Conservation (phyloP, 2,888 invertebrate species). For the Dioctria linearis region DNA sequence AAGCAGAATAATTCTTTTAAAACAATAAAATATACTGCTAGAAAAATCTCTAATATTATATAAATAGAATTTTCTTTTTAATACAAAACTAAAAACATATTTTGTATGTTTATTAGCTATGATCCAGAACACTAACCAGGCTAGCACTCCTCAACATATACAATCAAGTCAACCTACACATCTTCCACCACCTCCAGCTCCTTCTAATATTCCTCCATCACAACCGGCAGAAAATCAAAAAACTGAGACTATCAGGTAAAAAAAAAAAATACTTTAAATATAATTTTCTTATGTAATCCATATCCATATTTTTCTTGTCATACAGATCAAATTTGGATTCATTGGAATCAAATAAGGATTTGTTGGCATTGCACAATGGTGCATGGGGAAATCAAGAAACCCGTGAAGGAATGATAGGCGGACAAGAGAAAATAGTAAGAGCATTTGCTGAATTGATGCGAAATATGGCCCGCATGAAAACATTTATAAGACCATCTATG, state of each 20-base stretch:
- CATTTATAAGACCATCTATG: slow-evolving; percentile 90
- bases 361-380: slow-evolving; percentile 79
- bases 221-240: slow-evolving; percentile 52
- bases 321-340: slow-evolving; percentile 69
- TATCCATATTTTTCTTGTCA: not conserved
- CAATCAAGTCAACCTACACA: slow-evolving; percentile 62
- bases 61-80: too few relatives aligned
- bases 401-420: slow-evolving; percentile 72
- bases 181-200: slow-evolving; percentile 58
- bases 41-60: too few relatives aligned
- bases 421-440: slow-evolving; percentile 88
- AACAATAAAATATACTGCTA: too few relatives aligned
- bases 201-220: slow-evolving; percentile 60
- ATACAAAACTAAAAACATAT: not conserved
- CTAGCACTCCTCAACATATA: slow-evolving; percentile 59
- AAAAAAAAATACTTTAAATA: not conserved
- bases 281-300: not conserved
- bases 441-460: slow-evolving; percentile 90
- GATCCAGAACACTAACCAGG: slow-evolving; percentile 51
- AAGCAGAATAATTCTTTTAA: too few relatives aligned
- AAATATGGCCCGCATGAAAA: slow-evolving; percentile 90
- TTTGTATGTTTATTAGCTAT: slow-evolving; percentile 7
- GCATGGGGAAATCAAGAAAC: slow-evolving; percentile 73
- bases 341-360: slow-evolving; percentile 75
- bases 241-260: slow-evolving; percentile 40